phyloP scores from a whole-genome alignment of 2,888 invertebrate genomes.

The Machimus atricapillus region DNA sequence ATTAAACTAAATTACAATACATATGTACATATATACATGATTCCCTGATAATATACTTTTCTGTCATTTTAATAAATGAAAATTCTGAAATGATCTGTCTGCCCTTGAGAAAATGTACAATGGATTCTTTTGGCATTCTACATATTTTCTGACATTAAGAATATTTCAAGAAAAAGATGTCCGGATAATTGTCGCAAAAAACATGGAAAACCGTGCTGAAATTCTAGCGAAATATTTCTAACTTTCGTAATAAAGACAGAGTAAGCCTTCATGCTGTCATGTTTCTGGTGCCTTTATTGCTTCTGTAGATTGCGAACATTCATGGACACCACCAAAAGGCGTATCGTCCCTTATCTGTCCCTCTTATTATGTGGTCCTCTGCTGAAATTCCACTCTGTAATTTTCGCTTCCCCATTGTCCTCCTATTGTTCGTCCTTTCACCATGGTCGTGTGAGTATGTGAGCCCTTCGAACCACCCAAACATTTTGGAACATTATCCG shows the following conservation, averaged over 20 bases:
- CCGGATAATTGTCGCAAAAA: not conserved
- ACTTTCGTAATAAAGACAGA: not conserved
- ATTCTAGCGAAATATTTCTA: not conserved
- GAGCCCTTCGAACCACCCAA: not conserved
- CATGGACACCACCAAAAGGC: not conserved
- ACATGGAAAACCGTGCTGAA: not conserved
- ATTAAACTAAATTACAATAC: too few relatives aligned
- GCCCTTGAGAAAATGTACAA: not conserved
- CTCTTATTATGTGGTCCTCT: not conserved
- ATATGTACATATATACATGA: not conserved
- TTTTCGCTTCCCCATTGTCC: constrained; percentile 11
- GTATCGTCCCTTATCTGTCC: not conserved
- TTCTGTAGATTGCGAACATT: not conserved
- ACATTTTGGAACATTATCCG: not conserved
- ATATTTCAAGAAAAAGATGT: not conserved
- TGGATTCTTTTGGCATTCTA: not conserved
- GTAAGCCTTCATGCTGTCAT: constrained; percentile 1
- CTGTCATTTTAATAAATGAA: not conserved
- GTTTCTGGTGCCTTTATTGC: not conserved
- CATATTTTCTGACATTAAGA: not conserved
- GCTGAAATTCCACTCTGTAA: constrained; percentile 7
- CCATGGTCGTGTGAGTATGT: not conserved
- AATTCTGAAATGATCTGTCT: not conserved
- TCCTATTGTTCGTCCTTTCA: not conserved
- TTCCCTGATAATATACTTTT: not conserved